A percentile compares a stretch with the other conserved stretches of the same genome.
Evolutionary conservation across 2,888 invertebrate genomes (phyloP).

Genomic region (Scaptomyza caliginosa): DNA sequence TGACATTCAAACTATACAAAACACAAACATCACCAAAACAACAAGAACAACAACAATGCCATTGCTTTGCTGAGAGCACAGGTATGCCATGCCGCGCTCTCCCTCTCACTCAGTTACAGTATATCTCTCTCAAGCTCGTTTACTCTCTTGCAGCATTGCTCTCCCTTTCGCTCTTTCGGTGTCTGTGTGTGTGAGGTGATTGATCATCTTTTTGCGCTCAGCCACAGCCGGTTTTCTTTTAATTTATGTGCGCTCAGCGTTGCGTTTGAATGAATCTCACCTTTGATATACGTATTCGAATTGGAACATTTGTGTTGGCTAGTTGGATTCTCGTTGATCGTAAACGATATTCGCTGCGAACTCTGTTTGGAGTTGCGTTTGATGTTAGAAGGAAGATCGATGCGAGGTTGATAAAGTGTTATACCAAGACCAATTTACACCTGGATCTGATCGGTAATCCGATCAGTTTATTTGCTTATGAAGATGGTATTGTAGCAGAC

Average conservation of each 20-base stretch:
- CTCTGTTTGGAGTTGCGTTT: slow-evolving; percentile 38
- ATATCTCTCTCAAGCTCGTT: slow-evolving; percentile 8
- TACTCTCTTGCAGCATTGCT: slow-evolving; percentile 1
- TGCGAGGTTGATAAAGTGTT: slow-evolving; percentile 30
- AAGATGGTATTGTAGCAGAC: slow-evolving; percentile 18
- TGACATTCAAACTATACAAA: slow-evolving; percentile 8
- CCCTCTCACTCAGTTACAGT: slow-evolving; percentile 19
- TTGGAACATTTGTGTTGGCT: slow-evolving; percentile 58
- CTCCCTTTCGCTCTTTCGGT: slow-evolving; percentile 15
- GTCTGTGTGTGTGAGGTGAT: slow-evolving; percentile 48
- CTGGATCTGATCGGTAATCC: slow-evolving; percentile 13
- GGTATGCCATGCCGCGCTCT: slow-evolving; percentile 36
- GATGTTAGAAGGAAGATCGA: slow-evolving; percentile 41
- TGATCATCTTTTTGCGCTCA: slow-evolving; percentile 74
- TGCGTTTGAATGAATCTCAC: slow-evolving; percentile 72
- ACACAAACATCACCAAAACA: slow-evolving; percentile 19
- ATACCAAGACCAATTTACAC: slow-evolving; percentile 40
- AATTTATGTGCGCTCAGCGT: slow-evolving; percentile 69
- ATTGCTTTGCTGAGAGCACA: slow-evolving; percentile 42
- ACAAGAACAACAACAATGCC: neutral
- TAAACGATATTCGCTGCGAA: slow-evolving; percentile 66
- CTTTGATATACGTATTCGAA: slow-evolving; percentile 60
- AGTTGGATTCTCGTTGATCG: slow-evolving; percentile 51
- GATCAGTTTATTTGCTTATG: slow-evolving; percentile 6
- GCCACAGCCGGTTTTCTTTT: slow-evolving; percentile 71